Evolutionary conservation across 2,797 vertebrate genomes (phyloP).

Genomic region (Micromesistius poutassou): DNA sequence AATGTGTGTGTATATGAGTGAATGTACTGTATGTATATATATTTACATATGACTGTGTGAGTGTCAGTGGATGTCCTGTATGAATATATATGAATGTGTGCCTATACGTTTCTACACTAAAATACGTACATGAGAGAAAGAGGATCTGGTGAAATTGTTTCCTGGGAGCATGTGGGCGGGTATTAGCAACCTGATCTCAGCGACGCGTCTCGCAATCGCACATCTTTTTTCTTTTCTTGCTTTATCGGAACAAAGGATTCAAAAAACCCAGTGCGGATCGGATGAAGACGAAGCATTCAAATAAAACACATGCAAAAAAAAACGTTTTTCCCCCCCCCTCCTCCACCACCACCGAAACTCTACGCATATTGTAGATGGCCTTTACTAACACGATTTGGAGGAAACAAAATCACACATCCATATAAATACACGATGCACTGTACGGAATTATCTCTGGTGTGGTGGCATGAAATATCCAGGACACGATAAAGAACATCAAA

Average conservation of each 20-base stretch:
- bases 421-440: slow-evolving; percentile 10
- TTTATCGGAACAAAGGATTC: slow-evolving; percentile 71
- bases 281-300: slow-evolving; percentile 73
- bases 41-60: slow-evolving; percentile 18
- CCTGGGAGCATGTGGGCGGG: slow-evolving; percentile 75
- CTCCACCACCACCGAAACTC: neutral
- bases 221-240: slow-evolving; percentile 50
- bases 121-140: slow-evolving; percentile 34
- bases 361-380: slow-evolving; percentile 44
- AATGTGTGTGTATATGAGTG: slow-evolving; percentile 22
- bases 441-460: slow-evolving; percentile 59
- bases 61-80: neutral
- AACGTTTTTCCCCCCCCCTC: neutral
- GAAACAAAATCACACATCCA: slow-evolving; percentile 51
- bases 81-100: slow-evolving; percentile 17
- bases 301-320: slow-evolving; percentile 56
- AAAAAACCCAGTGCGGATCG: slow-evolving; percentile 77
- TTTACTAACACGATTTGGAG: slow-evolving; percentile 60
- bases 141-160: slow-evolving; percentile 74
- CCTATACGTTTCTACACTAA: slow-evolving; percentile 26
- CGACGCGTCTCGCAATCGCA: slow-evolving; percentile 69
- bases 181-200: slow-evolving; percentile 81
- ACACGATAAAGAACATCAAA: neutral
- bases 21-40: slow-evolving; percentile 10
- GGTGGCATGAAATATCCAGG: slow-evolving; percentile 37